A percentile compares a stretch with the other conserved stretches of the same genome.
These are phyloP conservation scores for Larimichthys crocea DNA, from an alignment of 2,113 vertebrate species.

Conservation along the genomic window DNA sequence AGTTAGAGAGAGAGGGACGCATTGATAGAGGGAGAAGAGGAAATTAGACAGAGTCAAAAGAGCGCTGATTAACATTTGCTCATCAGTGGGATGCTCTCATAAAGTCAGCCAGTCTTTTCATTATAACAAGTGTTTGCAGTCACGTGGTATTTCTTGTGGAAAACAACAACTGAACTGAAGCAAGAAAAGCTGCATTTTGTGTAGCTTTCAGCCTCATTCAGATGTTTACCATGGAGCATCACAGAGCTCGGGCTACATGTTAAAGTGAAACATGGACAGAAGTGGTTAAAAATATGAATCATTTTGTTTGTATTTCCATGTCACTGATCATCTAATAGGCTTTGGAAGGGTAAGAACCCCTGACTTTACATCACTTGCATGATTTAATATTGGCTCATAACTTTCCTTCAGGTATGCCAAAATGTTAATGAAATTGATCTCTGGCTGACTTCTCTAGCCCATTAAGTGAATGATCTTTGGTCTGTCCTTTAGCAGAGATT, in stretches of 20 bases:
- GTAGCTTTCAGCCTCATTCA: neutral
- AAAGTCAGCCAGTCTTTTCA: constrained; percentile 63
- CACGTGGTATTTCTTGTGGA: constrained; percentile 61
- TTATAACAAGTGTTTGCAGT: constrained; percentile 61
- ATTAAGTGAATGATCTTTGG: constrained; percentile 55
- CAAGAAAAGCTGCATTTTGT: constrained; percentile 5
- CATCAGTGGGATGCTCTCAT: constrained; percentile 54
- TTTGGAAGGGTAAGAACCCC: constrained; percentile 23
- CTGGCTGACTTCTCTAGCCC: constrained; percentile 54
- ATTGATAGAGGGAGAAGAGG: constrained; percentile 38
- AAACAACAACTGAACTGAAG: constrained; percentile 29
- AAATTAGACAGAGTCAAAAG: constrained; percentile 70
- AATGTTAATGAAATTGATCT: constrained; percentile 71
- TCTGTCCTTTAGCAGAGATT: constrained; percentile 44
- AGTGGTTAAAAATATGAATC: constrained; percentile 1
- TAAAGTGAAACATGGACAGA: neutral
- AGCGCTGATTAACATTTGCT: constrained; percentile 66
- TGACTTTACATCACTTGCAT: constrained; percentile 40
- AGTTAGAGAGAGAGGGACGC: constrained; percentile 25
- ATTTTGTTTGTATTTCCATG: constrained; percentile 12
- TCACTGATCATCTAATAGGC: constrained; percentile 42
- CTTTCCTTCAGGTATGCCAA: constrained; percentile 43
- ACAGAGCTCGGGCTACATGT: neutral
- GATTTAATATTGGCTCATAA: constrained; percentile 55
- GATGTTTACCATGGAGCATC: neutral